Base-by-base conservation (phyloP, 2,888 invertebrate genomes). In the Machimus atricapillus region DNA sequence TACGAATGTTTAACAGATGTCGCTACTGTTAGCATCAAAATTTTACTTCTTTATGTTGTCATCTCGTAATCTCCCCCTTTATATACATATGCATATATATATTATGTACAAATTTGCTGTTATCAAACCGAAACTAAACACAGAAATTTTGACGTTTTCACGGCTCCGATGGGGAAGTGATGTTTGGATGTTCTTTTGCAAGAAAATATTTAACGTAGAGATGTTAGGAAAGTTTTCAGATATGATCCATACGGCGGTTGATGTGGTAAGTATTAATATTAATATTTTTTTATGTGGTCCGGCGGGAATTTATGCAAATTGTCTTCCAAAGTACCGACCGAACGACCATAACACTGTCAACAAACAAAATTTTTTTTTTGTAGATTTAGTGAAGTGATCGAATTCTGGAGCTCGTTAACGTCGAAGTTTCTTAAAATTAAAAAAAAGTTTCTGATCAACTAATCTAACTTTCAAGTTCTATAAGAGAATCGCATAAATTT, bases 151-250 rank as follows among this genome's bases (percentile, higher is more conserved):
- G 66, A 66, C 66, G 66, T 66, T 66, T 66, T 9, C 19, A 23
- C 52, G 27, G 66, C 27, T 66, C 27, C 66, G 66, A 66, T 66
- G 66, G 66, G 9, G 66, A 66, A 66, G 66, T 66, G 66, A 76
- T 76, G 37, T 76, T 40, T 88, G 78, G 58, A 88, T 88, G 87
- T 88, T 77, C 74, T 88, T 88, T 85, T 88, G 88, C 81, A 87
- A 82, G 76, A 78, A 76, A 88, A 76, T 88, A 40, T 8, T 87
- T 4, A 85, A 76, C 19, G 23, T 85, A n/a, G 86, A 82, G 46
- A 88, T 88, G 88, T 86, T 88, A 86, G 87, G 87, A 27, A 74
- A 86, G 40, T 81, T 88, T 23, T 88, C 88, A 9, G 88, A 88
- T 83, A 87, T 86, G 14, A 34, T 88, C 16, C 88, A 88, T 77